Percentiles rank a stretch among this genome's conserved stretches.
Conservation (phyloP, 2,888 invertebrate species). For the Sarcophaga caerulescens region DNA sequence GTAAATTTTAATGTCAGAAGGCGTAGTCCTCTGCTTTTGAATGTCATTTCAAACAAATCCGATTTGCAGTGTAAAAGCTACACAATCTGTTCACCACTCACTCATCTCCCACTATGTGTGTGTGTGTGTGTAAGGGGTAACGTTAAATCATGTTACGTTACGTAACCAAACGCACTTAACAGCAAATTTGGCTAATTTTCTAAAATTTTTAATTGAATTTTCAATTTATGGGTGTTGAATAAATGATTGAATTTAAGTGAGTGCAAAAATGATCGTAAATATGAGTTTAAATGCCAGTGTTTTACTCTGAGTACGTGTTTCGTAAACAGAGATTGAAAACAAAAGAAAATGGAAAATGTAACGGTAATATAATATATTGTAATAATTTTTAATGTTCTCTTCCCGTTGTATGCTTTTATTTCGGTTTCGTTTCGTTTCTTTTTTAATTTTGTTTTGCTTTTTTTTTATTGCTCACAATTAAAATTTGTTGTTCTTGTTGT, state of each 20-base stretch:
- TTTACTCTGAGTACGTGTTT: background rate
- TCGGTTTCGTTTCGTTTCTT: background rate
- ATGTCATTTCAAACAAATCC: no score
- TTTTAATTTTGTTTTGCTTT: slow-evolving; percentile 20
- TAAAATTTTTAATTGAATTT: no score
- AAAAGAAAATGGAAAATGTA: background rate
- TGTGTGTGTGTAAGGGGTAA: background rate
- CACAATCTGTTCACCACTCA: no score
- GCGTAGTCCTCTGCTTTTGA: no score
- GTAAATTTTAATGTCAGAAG: no score
- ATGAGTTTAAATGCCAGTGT: background rate
- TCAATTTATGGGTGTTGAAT: no score
- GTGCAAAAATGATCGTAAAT: background rate
- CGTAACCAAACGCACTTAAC: slow-evolving; percentile 52
- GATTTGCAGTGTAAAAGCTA: no score
- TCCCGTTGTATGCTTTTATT: slow-evolving; percentile 1
- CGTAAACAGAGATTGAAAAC: background rate
- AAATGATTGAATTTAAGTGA: background rate
- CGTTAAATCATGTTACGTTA: background rate
- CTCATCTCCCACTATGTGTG: background rate
- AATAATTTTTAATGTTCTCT: slow-evolving; percentile 24
- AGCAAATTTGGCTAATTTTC: slow-evolving; percentile 64
- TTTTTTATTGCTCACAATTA: slow-evolving; percentile 10
- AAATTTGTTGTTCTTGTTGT: slow-evolving; percentile 51
- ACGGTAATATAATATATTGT: background rate